These are phyloP conservation scores for Danaus melanippus DNA, from an alignment of 1,140 invertebrate genomes.

Conservation along the genomic window DNA sequence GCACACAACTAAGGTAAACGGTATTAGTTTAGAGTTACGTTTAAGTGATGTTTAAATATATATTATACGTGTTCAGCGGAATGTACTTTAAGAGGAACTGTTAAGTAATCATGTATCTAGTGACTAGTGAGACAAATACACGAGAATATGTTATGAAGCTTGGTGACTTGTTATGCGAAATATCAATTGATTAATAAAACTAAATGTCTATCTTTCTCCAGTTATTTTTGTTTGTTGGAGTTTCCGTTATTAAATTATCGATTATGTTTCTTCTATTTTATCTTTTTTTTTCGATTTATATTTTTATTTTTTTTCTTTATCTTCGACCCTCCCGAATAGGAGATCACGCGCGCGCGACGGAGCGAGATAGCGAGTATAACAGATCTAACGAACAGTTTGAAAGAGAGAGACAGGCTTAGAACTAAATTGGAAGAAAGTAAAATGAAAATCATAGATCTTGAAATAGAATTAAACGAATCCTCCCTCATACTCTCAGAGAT, in stretches of 20 bases:
- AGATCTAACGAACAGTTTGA: slow-evolving; percentile 42
- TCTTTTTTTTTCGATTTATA: slow-evolving; percentile 34
- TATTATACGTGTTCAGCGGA: slow-evolving; percentile 63
- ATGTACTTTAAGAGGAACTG: slow-evolving; percentile 68
- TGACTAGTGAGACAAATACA: slow-evolving; percentile 63
- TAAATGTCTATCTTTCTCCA: slow-evolving; percentile 55
- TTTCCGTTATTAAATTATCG: slow-evolving; percentile 51
- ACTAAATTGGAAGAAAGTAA: slow-evolving; percentile 55
- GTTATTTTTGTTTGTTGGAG: slow-evolving; percentile 60
- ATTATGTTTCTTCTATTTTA: slow-evolving; percentile 26
- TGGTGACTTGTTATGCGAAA: slow-evolving; percentile 63
- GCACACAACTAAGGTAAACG: slow-evolving; percentile 62
- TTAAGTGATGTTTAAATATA: slow-evolving; percentile 61
- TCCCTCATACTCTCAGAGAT: slow-evolving; percentile 61
- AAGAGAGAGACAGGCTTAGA: slow-evolving; percentile 51
- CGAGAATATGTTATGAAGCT: slow-evolving; percentile 64
- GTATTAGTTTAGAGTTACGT: slow-evolving; percentile 65
- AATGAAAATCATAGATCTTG: slow-evolving; percentile 63
- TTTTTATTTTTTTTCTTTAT: slow-evolving; percentile 48
- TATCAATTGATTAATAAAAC: slow-evolving; percentile 55
- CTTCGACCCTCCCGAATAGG: slow-evolving; percentile 46
- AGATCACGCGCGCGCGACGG: slow-evolving; percentile 47
- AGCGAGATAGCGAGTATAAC: slow-evolving; percentile 51
- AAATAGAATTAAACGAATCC: slow-evolving; percentile 64
- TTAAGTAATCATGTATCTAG: slow-evolving; percentile 68